Evolutionary conservation across 2,888 invertebrate species (phyloP).

Genomic region (Blomia tropicalis): DNA sequence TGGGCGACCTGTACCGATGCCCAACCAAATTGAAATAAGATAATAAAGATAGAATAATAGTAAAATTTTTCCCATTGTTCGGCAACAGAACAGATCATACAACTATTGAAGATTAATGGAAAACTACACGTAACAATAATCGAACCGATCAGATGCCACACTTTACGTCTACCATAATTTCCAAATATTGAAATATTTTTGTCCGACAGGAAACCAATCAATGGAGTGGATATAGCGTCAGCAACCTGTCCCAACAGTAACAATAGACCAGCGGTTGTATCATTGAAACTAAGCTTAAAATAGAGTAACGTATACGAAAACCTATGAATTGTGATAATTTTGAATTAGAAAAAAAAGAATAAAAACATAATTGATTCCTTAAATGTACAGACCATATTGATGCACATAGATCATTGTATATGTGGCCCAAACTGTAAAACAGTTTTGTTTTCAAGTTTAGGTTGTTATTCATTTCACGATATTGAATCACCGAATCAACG

Average conservation of each 20-base stretch:
- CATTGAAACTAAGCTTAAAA: slow-evolving; percentile 24
- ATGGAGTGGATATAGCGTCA: slow-evolving; percentile 69
- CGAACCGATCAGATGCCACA: slow-evolving; percentile 48
- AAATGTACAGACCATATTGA: background rate
- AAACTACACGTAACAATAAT: slow-evolving; percentile 58
- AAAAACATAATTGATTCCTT: background rate
- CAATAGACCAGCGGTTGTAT: slow-evolving; percentile 30
- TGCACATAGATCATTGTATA: slow-evolving; percentile 66
- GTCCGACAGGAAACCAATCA: slow-evolving; percentile 47
- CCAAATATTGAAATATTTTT: slow-evolving; percentile 42
- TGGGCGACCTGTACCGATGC: slow-evolving; percentile 79
- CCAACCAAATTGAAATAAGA: slow-evolving; percentile 84
- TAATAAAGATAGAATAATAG: slow-evolving; percentile 57
- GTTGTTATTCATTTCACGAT: background rate
- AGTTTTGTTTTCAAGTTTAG: background rate
- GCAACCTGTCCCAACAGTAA: slow-evolving; percentile 46
- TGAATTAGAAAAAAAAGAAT: background rate
- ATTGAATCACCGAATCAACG: background rate
- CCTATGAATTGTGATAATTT: slow-evolving; percentile 58
- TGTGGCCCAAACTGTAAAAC: slow-evolving; percentile 51
- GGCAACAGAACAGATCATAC: slow-evolving; percentile 48
- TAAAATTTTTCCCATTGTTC: slow-evolving; percentile 53
- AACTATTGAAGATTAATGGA: slow-evolving; percentile 69
- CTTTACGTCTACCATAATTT: slow-evolving; percentile 39
- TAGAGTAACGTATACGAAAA: slow-evolving; percentile 25